A percentile compares a stretch with the other conserved stretches of the same genome.
These are phyloP conservation scores for Tricholaema leucomelas DNA, from an alignment of 2,113 vertebrate genomes.

Conservation along the genomic window DNA sequence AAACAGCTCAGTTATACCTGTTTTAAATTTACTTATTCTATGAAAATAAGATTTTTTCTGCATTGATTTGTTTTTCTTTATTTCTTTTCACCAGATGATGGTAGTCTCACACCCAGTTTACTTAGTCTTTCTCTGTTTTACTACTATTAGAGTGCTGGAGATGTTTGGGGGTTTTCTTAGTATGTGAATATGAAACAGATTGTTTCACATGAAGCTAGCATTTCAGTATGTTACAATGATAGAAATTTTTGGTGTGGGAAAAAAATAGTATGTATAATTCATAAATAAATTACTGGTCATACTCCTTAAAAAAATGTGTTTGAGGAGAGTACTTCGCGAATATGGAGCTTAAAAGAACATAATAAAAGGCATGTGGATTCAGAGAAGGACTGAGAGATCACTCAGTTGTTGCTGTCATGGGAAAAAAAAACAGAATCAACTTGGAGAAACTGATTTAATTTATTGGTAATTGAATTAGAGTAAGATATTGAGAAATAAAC, in stretches of 20 bases:
- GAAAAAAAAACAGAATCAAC: background rate
- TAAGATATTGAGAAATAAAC: background rate
- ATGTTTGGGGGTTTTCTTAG: background rate
- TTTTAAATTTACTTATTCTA: background rate
- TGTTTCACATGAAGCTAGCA: background rate
- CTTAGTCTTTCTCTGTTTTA: background rate
- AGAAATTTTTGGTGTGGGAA: background rate
- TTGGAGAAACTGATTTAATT: background rate
- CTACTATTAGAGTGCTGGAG: background rate
- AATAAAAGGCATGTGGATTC: fast-evolving
- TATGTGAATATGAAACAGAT: background rate
- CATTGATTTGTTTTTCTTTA: background rate
- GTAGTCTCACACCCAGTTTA: background rate
- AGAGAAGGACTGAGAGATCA: background rate
- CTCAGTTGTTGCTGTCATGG: background rate
- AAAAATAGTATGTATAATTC: background rate
- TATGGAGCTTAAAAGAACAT: background rate
- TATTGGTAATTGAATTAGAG: background rate
- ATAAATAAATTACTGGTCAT: background rate
- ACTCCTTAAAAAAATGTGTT: background rate
- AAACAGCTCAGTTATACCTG: background rate
- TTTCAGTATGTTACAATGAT: background rate
- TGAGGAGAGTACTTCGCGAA: background rate
- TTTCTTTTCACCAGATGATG: background rate
- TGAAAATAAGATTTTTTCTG: background rate